phyloP scores from a whole-genome alignment of 2,888 invertebrate species.

The Athrips mouffetella region DNA sequence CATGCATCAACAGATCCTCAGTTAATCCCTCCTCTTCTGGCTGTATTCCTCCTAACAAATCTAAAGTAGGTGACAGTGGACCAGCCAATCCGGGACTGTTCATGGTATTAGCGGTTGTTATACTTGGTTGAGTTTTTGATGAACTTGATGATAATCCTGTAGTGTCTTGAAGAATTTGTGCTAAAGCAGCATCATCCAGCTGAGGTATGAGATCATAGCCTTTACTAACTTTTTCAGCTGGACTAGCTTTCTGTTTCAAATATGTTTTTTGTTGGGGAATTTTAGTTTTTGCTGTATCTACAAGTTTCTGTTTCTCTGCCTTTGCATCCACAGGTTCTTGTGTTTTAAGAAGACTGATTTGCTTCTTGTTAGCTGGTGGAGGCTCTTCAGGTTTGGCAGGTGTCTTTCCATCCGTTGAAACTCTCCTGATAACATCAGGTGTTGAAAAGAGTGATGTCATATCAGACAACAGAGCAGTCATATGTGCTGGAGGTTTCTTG shows the following conservation, averaged over 20 bases:
- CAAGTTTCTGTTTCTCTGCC: constrained; percentile 23
- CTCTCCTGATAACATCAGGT: constrained; percentile 86
- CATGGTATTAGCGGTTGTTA: constrained; percentile 52
- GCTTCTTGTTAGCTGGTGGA: constrained; percentile 29
- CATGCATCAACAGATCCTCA: constrained; percentile 84
- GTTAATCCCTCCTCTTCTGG: constrained; percentile 83
- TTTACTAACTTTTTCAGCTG: constrained; percentile 49
- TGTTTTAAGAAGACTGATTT: constrained; percentile 23
- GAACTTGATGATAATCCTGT: constrained; percentile 43
- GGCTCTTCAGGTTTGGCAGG: constrained; percentile 70
- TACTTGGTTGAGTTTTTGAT: constrained; percentile 49
- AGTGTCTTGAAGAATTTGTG: constrained; percentile 70
- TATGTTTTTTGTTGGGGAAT: constrained; percentile 40
- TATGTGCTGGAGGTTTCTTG: constrained; percentile 80
- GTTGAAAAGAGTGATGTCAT: constrained; percentile 87
- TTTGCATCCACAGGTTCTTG: constrained; percentile 34
- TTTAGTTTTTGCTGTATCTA: constrained; percentile 35
- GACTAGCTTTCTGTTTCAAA: constrained; percentile 37
- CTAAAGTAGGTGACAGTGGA: constrained; percentile 79
- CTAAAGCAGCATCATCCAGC: constrained; percentile 69
- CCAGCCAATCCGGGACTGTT: constrained; percentile 72
- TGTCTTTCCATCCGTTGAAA: constrained; percentile 73
- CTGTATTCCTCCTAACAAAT: constrained; percentile 77
- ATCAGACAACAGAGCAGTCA: constrained; percentile 74
- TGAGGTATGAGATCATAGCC: constrained; percentile 65